These are phyloP conservation scores for Hylaeus volcanicus DNA, from an alignment of 1,140 invertebrate species.

Conservation along the genomic window DNA sequence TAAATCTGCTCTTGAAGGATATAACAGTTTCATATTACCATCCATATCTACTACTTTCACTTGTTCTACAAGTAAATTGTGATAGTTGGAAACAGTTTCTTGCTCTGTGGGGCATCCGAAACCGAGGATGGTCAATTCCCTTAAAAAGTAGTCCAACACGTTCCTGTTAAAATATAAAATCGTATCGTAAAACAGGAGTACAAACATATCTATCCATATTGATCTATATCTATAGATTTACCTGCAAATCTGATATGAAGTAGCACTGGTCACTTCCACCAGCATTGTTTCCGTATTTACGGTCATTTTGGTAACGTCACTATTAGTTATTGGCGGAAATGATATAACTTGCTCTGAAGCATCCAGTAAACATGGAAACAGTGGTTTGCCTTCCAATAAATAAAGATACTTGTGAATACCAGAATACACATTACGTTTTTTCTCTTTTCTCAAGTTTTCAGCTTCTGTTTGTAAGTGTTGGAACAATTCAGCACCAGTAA, in stretches of 20 bases:
- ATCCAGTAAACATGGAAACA: constrained; percentile 87
- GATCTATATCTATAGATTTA: constrained; percentile 28
- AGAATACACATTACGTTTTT: constrained; percentile 89
- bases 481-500: constrained; percentile 85
- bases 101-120: constrained; percentile 73
- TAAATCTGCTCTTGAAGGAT: constrained; percentile 89
- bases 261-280: constrained; percentile 88
- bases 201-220: too few species aligned
- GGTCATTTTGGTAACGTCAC: constrained; percentile 88
- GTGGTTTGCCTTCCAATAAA: constrained; percentile 86
- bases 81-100: constrained; percentile 50
- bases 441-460: constrained; percentile 87
- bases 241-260: constrained; percentile 85
- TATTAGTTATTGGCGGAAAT: constrained; percentile 92
- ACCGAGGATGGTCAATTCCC: constrained; percentile 83
- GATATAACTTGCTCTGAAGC: constrained; percentile 85
- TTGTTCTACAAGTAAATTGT: constrained; percentile 83
- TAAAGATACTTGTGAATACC: constrained; percentile 92
- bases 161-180: constrained; percentile 70
- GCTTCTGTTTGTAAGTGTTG: constrained; percentile 87
- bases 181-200: not conserved
- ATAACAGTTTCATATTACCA: constrained; percentile 86
- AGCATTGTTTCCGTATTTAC: constrained; percentile 85
- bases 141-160: constrained; percentile 85
- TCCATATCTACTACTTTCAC: constrained; percentile 86